Conservation (phyloP, 2,888 invertebrate species). For the Drosophila mimetica region DNA sequence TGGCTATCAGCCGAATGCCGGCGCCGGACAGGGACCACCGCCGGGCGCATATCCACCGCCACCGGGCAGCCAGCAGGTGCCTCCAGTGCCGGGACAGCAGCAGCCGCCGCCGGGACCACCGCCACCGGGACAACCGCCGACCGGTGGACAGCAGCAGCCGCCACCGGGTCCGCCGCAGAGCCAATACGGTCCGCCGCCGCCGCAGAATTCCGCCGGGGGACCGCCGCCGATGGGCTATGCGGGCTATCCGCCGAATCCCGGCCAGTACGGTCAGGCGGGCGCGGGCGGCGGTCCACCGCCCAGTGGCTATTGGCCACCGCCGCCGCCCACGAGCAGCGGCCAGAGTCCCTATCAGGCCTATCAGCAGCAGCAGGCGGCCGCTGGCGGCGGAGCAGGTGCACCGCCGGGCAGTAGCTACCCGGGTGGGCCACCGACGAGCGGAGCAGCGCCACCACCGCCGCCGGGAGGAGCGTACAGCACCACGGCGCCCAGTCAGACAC, state of each 20-base stretch:
- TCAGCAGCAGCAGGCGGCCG: constrained; percentile 59
- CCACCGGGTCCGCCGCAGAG: constrained; percentile 81
- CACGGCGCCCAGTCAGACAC: constrained; percentile 85
- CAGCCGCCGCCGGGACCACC: constrained; percentile 82
- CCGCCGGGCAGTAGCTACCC: constrained; percentile 76
- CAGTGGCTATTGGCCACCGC: constrained; percentile 84
- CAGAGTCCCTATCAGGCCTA: constrained; percentile 85
- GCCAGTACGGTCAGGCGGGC: constrained; percentile 63
- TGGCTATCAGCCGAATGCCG: constrained; percentile 85
- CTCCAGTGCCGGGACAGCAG: constrained; percentile 79
- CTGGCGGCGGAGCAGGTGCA: constrained; percentile 30
- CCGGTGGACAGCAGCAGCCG: constrained; percentile 85
- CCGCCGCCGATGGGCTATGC: constrained; percentile 80
- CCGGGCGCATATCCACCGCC: constrained; percentile 85
- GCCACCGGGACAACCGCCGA: constrained; percentile 83
- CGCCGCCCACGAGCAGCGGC: constrained; percentile 72
- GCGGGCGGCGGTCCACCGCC: constrained; percentile 76
- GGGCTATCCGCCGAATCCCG: constrained; percentile 69
- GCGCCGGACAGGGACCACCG: constrained; percentile 83
- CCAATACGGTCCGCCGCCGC: constrained; percentile 76
- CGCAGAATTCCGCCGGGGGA: constrained; percentile 65
- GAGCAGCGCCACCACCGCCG: constrained; percentile 67
- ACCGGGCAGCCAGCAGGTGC: constrained; percentile 81
- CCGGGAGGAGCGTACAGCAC: constrained; percentile 84
- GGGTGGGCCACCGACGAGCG: constrained; percentile 68